Evolutionary conservation across 2,797 vertebrate genomes (phyloP), one percentile per base, ranked within the genome.

Genomic region (Enteromius unitaeniatus): DNA sequence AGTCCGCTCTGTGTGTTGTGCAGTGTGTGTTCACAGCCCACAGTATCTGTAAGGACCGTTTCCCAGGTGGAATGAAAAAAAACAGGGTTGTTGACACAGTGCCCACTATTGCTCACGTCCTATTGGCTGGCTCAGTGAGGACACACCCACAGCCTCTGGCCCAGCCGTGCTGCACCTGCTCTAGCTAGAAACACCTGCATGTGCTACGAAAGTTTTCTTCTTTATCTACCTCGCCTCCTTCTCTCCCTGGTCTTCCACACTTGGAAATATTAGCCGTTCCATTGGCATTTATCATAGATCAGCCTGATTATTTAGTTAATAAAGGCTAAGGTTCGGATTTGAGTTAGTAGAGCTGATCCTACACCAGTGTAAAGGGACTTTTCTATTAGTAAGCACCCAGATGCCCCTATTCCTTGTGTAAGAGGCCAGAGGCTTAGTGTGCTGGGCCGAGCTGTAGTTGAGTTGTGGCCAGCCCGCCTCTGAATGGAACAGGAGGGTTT

Each of bases 141-240:
- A 34, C 45, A 60, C 79, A 72, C 79, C 65, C 79, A 78, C 79
- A 47, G 58, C 53, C 58, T 70, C 28, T 26, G 55, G 70, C 70
- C 45, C 77, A 75, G 37, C n/a, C 42, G 11, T 42, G 67, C 73
- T 85, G 81, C 85, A 86, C 84, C 85, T 88, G 87, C 74, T 79
- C 34, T 28, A 21, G 23, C 67, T 78, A 7, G 37, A 87, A 82
- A 79, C 72, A 83, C 82, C 72, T 77, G 79, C 70, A 77, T 28
- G 37, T 13, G 26, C 73, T 37, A 21, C 55, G 14, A 81, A 84
- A 34, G 26, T 81, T 62, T 78, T 78, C 21, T 70, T 73, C 78
- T 45, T 26, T 74, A 76, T 80, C 37, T 40, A n/a, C 77, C 60
- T 55, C n/a, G 6, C 53, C 76, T 28, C 55, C 55, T 37, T 64